phyloP scores from a whole-genome alignment of 1,140 invertebrate species.

The Brachionus plicatilis region DNA sequence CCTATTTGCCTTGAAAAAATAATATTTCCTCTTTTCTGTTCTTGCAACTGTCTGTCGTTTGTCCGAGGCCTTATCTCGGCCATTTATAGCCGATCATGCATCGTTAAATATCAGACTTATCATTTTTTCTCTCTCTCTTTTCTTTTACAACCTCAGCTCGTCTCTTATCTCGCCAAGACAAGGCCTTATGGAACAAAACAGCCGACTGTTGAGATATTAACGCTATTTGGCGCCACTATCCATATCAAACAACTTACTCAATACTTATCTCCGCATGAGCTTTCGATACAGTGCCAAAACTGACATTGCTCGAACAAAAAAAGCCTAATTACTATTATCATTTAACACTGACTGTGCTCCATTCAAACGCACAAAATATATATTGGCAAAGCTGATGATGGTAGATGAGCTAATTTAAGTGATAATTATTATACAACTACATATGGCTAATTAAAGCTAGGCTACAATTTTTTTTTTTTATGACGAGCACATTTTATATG shows the following conservation, averaged over 20 bases:
- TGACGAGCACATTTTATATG: conserved; percentile 11
- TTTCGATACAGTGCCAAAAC: neutral
- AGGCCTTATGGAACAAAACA: neutral
- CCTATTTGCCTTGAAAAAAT: too few relatives aligned
- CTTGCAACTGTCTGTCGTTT: neutral
- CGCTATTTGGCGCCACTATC: neutral
- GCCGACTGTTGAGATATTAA: conserved; percentile 10
- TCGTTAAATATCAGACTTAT: conserved; percentile 34
- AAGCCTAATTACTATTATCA: conserved; percentile 12
- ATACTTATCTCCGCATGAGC: conserved; percentile 22
- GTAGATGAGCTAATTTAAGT: conserved; percentile 23
- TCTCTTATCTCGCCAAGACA: conserved; percentile 9
- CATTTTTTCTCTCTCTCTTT: neutral
- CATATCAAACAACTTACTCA: neutral
- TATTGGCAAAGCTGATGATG: too few relatives aligned
- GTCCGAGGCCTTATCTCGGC: neutral
- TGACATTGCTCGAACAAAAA: neutral
- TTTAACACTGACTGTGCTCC: neutral
- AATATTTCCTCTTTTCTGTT: neutral
- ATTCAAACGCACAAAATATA: neutral
- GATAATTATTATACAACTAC: conserved; percentile 32
- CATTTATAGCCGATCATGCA: neutral
- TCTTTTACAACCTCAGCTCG: neutral
- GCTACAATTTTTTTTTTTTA: neutral
- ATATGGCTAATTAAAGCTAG: conserved; percentile 9